Evolutionary conservation across 1,140 invertebrate genomes (phyloP).

Genomic region (Drosophila virilis): DNA sequence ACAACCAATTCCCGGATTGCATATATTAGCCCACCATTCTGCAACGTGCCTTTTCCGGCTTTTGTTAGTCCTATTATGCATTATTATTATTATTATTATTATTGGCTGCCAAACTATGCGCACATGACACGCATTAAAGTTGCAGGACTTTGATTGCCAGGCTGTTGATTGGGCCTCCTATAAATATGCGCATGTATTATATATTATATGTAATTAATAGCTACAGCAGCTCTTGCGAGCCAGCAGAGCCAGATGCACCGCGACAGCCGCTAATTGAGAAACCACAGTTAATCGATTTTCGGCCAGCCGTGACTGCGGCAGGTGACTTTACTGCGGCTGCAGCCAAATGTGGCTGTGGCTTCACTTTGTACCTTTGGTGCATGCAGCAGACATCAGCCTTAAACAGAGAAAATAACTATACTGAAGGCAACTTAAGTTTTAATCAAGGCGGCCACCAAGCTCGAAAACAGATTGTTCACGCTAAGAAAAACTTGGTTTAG

Average conservation of each 20-base stretch:
- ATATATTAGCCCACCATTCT: conserved; percentile 30
- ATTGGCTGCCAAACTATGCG: conserved; percentile 24
- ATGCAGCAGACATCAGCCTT: conserved; percentile 21
- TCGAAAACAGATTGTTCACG: too few relatives aligned
- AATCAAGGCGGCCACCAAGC: too few relatives aligned
- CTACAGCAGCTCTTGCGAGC: neutral
- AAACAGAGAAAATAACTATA: neutral
- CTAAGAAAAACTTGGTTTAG: too few relatives aligned
- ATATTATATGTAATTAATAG: neutral
- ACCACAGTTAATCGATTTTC: conserved; percentile 79
- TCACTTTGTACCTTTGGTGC: conserved; percentile 27
- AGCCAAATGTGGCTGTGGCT: conserved; percentile 52
- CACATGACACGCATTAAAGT: conserved; percentile 1
- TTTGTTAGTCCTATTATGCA: conserved; percentile 41
- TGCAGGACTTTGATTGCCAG: neutral
- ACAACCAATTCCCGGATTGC: conserved; percentile 40
- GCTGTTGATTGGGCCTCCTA: neutral
- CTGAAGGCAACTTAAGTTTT: too few relatives aligned
- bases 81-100: conserved; percentile 60
- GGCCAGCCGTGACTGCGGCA: conserved; percentile 38
- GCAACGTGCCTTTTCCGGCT: conserved; percentile 5
- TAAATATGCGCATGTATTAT: neutral
- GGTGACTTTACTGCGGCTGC: conserved; percentile 39
- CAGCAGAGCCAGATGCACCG: conserved; percentile 25
- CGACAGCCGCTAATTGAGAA: conserved; percentile 78